Conservation (phyloP, 2,797 vertebrate genomes). For the Mormyrus hasselquistii region DNA sequence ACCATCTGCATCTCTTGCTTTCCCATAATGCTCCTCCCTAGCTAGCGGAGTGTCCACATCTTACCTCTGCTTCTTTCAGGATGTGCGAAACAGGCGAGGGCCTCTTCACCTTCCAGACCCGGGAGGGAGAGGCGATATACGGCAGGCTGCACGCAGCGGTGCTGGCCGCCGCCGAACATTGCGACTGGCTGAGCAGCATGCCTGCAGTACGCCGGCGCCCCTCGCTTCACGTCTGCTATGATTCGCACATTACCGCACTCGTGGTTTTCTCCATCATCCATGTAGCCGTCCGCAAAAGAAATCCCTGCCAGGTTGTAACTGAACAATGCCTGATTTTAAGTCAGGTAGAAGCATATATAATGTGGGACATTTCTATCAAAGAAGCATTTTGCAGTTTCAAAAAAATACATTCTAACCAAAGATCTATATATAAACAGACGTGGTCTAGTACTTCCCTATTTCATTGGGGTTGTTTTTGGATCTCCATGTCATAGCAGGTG, state of each 20-base stretch:
- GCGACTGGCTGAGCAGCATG: neutral
- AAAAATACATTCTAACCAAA: neutral
- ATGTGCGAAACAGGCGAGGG: constrained; percentile 35
- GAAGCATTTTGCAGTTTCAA: neutral
- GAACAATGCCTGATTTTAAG: neutral
- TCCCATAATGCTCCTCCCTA: neutral
- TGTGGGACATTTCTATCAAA: neutral
- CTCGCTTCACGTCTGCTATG: neutral
- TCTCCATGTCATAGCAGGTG: neutral
- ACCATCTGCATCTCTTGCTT: neutral
- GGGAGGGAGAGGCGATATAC: constrained; percentile 28
- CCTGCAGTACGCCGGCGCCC: neutral
- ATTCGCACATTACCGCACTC: neutral
- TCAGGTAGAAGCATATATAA: neutral
- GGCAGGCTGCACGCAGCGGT: constrained; percentile 20
- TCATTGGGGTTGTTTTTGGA: neutral
- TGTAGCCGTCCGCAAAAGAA: neutral
- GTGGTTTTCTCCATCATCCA: neutral
- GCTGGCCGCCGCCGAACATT: constrained; percentile 7
- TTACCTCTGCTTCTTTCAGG: constrained; percentile 10
- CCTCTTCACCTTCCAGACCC: constrained; percentile 34
- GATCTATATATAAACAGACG: neutral
- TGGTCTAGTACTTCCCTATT: neutral
- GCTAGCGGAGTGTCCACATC: neutral
- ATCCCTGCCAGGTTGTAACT: neutral